A percentile compares a stretch with the other conserved stretches of the same genome.
phyloP scores from a whole-genome alignment of 2,113 vertebrate species.

The Tychaedon coryphoeus region DNA sequence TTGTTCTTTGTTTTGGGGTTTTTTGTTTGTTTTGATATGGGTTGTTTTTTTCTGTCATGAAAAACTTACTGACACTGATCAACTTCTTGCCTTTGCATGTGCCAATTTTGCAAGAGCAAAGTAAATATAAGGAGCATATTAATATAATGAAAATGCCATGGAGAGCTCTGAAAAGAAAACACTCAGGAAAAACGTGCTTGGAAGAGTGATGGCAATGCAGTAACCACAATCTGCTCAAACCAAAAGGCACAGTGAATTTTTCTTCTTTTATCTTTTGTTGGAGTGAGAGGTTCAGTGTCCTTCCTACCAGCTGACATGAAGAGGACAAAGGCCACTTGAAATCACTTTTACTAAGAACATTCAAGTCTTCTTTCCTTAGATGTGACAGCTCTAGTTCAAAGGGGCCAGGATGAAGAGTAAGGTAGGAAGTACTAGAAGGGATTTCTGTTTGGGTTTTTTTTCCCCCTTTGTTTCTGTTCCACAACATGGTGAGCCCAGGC shows the following conservation, averaged over 20 bases:
- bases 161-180: neutral
- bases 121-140: neutral
- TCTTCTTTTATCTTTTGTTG: neutral
- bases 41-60: accelerated
- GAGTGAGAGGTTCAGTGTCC: neutral
- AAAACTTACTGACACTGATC: neutral
- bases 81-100: neutral
- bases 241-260: neutral
- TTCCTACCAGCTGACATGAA: neutral
- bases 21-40: neutral
- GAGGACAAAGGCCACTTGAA: neutral
- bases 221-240: neutral
- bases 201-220: neutral
- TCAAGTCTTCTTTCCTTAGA: neutral
- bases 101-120: neutral
- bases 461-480: neutral
- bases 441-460: neutral
- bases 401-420: neutral
- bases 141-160: neutral
- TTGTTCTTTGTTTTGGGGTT: neutral
- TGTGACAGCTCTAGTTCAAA: neutral
- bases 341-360: neutral
- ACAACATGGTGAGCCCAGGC: neutral
- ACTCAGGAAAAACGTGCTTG: constrained; percentile 20
- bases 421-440: neutral